Percentiles rank a stretch among this genome's conserved stretches.
Evolutionary conservation across 1,140 invertebrate genomes (phyloP).

Genomic region (Zaprionus capensis): DNA sequence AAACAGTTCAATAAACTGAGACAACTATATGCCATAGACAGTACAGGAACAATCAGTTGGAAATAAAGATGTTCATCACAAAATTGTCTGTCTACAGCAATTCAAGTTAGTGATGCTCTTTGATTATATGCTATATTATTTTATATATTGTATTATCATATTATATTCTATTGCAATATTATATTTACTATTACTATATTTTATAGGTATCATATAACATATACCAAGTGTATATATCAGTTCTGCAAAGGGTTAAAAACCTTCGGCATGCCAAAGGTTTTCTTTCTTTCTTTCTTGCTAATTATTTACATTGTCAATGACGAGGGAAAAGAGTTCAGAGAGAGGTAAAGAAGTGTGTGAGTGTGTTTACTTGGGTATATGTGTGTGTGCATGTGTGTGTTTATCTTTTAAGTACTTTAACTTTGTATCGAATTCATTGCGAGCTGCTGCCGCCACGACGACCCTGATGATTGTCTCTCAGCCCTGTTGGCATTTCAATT

Average conservation of each 20-base stretch:
- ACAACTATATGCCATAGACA: no score
- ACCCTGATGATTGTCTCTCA: conserved; percentile 46
- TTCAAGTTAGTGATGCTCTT: no score
- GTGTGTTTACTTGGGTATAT: neutral
- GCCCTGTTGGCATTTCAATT: conserved; percentile 45
- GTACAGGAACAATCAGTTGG: no score
- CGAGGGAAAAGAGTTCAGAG: neutral
- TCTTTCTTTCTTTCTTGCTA: conserved; percentile 28
- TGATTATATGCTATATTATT: no score
- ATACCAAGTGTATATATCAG: no score
- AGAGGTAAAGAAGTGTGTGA: neutral
- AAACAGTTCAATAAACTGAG: no score
- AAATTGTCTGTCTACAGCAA: no score
- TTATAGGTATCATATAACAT: no score
- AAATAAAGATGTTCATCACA: no score
- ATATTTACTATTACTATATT: no score
- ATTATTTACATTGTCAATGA: conserved; percentile 57
- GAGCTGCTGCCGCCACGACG: conserved; percentile 25
- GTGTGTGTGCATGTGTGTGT: conserved; percentile 33
- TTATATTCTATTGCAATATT: no score
- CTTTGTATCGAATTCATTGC: conserved; percentile 50
- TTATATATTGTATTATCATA: no score
- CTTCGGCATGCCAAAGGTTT: neutral
- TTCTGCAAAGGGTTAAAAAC: neutral
- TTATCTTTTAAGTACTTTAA: conserved; percentile 56